Base-by-base conservation (phyloP, 2,113 vertebrate species). In the Dasypus novemcinctus region DNA sequence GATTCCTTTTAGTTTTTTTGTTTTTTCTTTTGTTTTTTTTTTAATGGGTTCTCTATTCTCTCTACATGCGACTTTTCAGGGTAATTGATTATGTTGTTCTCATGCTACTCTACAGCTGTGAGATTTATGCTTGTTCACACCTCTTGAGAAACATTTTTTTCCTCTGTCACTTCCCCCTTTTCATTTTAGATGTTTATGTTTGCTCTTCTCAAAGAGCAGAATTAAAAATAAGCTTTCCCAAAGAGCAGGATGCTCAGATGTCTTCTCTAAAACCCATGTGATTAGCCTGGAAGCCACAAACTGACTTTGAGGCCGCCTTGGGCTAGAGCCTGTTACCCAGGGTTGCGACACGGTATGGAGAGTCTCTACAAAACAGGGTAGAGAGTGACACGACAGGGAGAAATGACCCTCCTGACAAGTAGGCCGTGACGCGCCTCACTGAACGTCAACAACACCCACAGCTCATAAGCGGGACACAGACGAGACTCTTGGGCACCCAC, bases 21-120 rank as follows among this genome's bases (percentile, higher is more conserved):
- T 94, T 92, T 94, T 95, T 91, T 96, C 93, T 93, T 89, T 59
- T 92, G 79, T 92, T 94, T 95, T 91, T 96, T 93, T 93, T 89
- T 59, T 92, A 82, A 61, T 88, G 10, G 52, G 31, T 54, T 85
- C 59, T 91, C 75, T 71, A 15, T 71, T 72, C 33, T 95, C 17
- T 78, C 82, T 54, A 75, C 23, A 23, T 71, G 64, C 33, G 18
- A 41, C 69, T 96, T 93, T 92, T 63, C 92, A 20, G 68, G 49
- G 43, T 87, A 96, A 95, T 87, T 80, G 85, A 81, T 84, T 54
- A 72, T 29, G n/a, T 72, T 54, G 21, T 81, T 91, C 75, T 93
- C 75, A 89, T 75, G 81, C n/a, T 6, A 43, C 3, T 82, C 94
- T 79, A 54, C 0, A 4, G 23, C 41, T 84, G 7, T 92, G 87